Conservation (phyloP, 2,797 vertebrate genomes). For the Muraenolepis orangiensis region DNA sequence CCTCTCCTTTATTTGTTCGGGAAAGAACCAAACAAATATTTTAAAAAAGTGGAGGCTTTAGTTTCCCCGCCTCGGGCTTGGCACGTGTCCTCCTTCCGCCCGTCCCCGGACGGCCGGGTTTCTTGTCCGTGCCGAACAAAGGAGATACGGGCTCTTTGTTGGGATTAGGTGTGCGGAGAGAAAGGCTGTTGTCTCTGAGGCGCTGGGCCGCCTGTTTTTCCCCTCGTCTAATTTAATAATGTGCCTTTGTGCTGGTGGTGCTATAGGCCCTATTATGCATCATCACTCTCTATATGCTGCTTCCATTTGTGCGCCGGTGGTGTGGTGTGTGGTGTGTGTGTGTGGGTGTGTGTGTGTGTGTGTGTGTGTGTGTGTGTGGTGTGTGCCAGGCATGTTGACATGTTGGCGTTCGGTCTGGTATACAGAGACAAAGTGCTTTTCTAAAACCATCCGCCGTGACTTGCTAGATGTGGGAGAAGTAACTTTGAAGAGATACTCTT, state of each 20-base stretch:
- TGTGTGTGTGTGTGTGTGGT: not conserved
- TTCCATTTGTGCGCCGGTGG: not conserved
- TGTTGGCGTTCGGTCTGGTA: conserved; percentile 25
- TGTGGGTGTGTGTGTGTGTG: conserved; percentile 6
- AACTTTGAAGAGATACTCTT: conserved; percentile 23
- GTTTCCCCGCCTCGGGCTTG: conserved; percentile 51
- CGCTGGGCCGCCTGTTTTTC: conserved; percentile 59
- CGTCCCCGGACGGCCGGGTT: conserved; percentile 54
- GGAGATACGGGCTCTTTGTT: conserved; percentile 65
- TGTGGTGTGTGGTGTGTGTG: not conserved
- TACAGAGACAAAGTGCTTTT: conserved; percentile 27
- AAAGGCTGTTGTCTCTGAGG: conserved; percentile 65
- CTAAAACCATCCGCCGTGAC: conserved; percentile 45
- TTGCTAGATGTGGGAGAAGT: conserved; percentile 22
- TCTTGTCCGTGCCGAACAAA: conserved; percentile 67
- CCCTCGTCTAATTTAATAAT: conserved; percentile 70
- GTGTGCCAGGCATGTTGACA: conserved; percentile 16
- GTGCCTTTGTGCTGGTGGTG: conserved; percentile 49
- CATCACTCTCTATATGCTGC: conserved; percentile 2
- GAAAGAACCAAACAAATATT: conserved; percentile 41
- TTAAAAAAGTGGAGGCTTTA: conserved; percentile 44
- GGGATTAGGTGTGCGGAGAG: conserved; percentile 67
- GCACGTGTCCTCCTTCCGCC: conserved; percentile 51
- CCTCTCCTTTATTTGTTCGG: not conserved
- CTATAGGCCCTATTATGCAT: conserved; percentile 14